Evolutionary conservation across 2,888 invertebrate species (phyloP).

Genomic region (Tetheella fluctuosa): DNA sequence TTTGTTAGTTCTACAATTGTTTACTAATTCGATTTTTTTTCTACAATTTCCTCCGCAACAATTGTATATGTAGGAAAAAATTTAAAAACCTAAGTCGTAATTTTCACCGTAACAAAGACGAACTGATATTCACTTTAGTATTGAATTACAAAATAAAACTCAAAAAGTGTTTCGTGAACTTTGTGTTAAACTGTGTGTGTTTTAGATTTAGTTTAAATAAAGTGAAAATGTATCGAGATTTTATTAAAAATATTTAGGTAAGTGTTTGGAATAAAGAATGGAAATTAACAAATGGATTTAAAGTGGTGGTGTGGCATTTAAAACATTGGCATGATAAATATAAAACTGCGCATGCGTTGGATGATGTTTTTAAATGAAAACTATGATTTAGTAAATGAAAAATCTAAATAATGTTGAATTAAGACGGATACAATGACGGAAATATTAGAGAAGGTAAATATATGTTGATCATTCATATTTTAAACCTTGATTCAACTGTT

Average conservation of each 20-base stretch:
- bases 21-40: conserved; percentile 75
- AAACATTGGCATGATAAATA: conserved; percentile 68
- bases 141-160: conserved; percentile 48
- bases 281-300: conserved; percentile 60
- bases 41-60: conserved; percentile 47
- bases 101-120: conserved; percentile 14
- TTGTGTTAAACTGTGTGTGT: conserved; percentile 43
- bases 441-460: conserved; percentile 39
- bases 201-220: conserved; percentile 33
- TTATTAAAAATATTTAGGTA: conserved; percentile 59
- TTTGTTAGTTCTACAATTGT: conserved; percentile 81
- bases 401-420: not conserved
- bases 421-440: conserved; percentile 35
- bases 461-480: conserved; percentile 21
- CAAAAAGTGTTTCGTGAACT: conserved; percentile 38
- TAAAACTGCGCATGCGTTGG: conserved; percentile 70
- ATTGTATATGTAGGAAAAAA: conserved; percentile 48
- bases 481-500: not conserved
- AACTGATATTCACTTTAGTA: conserved; percentile 42
- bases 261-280: conserved; percentile 68
- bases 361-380: conserved; percentile 42
- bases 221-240: conserved; percentile 19
- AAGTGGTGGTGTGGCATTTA: conserved; percentile 75
- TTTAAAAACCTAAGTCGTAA: conserved; percentile 42
- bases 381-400: not conserved